Evolutionary conservation across 2,888 invertebrate species (phyloP).

Genomic region (Boloria selene): DNA sequence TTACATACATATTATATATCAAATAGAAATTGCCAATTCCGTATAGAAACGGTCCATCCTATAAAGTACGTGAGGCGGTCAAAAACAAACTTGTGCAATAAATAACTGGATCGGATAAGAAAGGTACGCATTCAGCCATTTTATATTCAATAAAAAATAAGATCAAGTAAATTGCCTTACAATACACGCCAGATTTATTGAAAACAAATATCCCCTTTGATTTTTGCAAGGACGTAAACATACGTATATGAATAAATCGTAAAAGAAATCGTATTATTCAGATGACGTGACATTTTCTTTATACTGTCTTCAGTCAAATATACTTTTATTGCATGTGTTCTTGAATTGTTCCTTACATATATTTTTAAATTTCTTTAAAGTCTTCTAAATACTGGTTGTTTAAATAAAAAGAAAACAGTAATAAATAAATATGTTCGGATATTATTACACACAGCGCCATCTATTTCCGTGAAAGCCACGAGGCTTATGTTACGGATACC

Average conservation of each 20-base stretch:
- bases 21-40: conserved; percentile 80
- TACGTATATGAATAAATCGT: conserved; percentile 19
- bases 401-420: too few relatives aligned
- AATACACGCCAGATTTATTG: conserved; percentile 63
- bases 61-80: conserved; percentile 82
- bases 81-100: conserved; percentile 81
- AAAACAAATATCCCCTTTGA: conserved; percentile 22
- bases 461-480: too few relatives aligned
- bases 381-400: too few relatives aligned
- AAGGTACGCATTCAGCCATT: conserved; percentile 75
- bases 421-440: too few relatives aligned
- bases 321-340: not conserved
- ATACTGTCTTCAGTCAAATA: not conserved
- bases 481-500: too few relatives aligned
- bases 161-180: conserved; percentile 73
- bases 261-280: conserved; percentile 14
- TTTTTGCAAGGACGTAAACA: conserved; percentile 17
- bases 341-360: not conserved
- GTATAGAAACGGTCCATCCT: conserved; percentile 77
- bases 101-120: conserved; percentile 80
- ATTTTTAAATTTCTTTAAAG: not conserved
- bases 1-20: conserved; percentile 51
- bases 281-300: not conserved
- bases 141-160: conserved; percentile 80
- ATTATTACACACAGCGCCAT: too few relatives aligned